Evolutionary conservation across 1,140 invertebrate species (phyloP).

Genomic region (Phthorimaea operculella): DNA sequence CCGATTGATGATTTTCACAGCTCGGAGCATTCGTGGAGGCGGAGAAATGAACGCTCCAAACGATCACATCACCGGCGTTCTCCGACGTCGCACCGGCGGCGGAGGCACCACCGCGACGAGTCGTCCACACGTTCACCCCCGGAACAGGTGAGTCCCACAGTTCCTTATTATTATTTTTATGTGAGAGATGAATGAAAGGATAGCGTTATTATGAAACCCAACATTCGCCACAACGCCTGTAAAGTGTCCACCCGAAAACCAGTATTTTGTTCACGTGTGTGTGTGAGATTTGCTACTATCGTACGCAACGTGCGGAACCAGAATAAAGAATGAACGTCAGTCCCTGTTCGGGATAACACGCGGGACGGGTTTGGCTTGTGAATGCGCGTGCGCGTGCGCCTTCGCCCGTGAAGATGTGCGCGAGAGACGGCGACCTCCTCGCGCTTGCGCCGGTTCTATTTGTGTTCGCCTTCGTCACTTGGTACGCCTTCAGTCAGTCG

Average conservation of each 20-base stretch:
- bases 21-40: conserved; percentile 72
- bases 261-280: conserved; percentile 23
- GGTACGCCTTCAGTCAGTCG: conserved; percentile 62
- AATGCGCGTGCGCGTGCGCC: conserved; percentile 61
- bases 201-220: conserved; percentile 40
- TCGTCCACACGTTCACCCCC: conserved; percentile 64
- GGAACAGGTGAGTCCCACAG: conserved; percentile 57
- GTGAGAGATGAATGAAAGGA: conserved; percentile 39
- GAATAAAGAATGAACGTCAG: conserved; percentile 56
- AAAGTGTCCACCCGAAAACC: conserved; percentile 55
- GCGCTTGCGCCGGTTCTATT: conserved; percentile 64
- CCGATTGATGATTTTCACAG: conserved; percentile 67
- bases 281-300: conserved; percentile 18
- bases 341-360: conserved; percentile 44
- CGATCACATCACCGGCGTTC: conserved; percentile 71
- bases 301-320: conserved; percentile 49
- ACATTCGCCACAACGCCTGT: conserved; percentile 35
- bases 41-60: conserved; percentile 72
- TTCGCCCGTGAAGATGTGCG: conserved; percentile 63
- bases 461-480: conserved; percentile 61
- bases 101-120: conserved; percentile 71
- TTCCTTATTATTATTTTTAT: conserved; percentile 33
- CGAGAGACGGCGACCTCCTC: conserved; percentile 63
- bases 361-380: conserved; percentile 57
- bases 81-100: conserved; percentile 68